phyloP scores from a whole-genome alignment of 2,113 vertebrate species.

The Engystomops pustulosus region DNA sequence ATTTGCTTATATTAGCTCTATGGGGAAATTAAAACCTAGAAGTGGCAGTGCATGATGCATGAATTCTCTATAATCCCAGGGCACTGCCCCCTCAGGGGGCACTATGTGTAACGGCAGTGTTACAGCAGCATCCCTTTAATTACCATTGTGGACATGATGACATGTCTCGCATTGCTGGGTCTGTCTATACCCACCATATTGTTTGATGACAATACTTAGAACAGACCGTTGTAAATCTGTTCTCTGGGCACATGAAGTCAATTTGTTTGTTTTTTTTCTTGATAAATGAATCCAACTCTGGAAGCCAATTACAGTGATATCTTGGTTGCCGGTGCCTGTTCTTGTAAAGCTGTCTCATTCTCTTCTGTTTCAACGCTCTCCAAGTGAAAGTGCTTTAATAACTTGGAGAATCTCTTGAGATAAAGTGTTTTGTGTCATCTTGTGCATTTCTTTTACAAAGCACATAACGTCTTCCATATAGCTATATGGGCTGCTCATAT shows the following conservation, averaged over 20 bases:
- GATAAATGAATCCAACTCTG: neutral
- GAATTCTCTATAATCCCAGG: too few relatives aligned
- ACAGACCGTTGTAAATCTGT: conserved; percentile 9
- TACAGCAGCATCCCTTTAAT: neutral
- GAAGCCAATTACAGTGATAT: conserved; percentile 32
- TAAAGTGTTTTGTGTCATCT: conserved; percentile 2
- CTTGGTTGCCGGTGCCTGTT: neutral
- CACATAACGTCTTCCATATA: neutral
- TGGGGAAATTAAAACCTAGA: too few relatives aligned
- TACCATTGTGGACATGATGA: neutral
- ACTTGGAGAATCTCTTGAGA: conserved; percentile 32
- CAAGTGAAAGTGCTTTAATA: conserved; percentile 31
- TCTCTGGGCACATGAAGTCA: neutral
- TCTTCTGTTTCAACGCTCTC: neutral
- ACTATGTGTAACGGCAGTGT: neutral
- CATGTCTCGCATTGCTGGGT: neutral
- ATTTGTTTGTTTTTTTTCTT: neutral
- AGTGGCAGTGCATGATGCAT: too few relatives aligned
- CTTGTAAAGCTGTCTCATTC: neutral
- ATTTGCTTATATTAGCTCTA: too few relatives aligned
- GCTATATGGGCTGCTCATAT: conserved; percentile 5
- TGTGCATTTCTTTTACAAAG: conserved; percentile 11
- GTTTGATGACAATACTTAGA: neutral
- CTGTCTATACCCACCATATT: neutral
- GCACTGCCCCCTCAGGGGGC: too few relatives aligned